These are phyloP conservation scores for Edolisoma coerulescens DNA, from an alignment of 2,113 vertebrate genomes.

Conservation along the genomic window DNA sequence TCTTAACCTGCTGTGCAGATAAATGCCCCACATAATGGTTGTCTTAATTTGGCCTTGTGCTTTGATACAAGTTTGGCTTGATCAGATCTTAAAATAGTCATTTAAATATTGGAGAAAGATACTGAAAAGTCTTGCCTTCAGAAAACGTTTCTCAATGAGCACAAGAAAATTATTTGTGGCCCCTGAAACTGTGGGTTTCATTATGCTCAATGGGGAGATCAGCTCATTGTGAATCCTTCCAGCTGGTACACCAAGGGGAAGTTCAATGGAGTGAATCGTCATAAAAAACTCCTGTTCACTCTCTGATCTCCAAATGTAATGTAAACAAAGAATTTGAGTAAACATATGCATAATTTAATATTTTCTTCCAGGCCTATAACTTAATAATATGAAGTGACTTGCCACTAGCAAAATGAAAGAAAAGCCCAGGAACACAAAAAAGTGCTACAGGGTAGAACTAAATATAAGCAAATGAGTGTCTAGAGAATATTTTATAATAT, in stretches of 20 bases:
- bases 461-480: neutral
- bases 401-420: neutral
- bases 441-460: neutral
- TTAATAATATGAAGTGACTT: neutral
- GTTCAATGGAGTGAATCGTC: neutral
- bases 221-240: neutral
- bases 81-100: neutral
- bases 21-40: neutral
- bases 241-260: neutral
- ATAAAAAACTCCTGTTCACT: neutral
- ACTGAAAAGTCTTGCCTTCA: neutral
- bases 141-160: neutral
- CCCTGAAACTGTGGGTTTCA: neutral
- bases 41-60: neutral
- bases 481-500: neutral
- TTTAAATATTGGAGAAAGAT: neutral
- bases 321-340: neutral
- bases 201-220: neutral
- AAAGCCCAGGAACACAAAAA: neutral
- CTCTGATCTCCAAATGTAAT: neutral
- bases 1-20: neutral
- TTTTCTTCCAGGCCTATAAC: neutral
- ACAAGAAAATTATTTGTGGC: neutral
- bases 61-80: neutral
- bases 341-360: conserved; percentile 3